Base-by-base conservation (phyloP, 2,888 invertebrate genomes). In the Campopleginae sp. region DNA sequence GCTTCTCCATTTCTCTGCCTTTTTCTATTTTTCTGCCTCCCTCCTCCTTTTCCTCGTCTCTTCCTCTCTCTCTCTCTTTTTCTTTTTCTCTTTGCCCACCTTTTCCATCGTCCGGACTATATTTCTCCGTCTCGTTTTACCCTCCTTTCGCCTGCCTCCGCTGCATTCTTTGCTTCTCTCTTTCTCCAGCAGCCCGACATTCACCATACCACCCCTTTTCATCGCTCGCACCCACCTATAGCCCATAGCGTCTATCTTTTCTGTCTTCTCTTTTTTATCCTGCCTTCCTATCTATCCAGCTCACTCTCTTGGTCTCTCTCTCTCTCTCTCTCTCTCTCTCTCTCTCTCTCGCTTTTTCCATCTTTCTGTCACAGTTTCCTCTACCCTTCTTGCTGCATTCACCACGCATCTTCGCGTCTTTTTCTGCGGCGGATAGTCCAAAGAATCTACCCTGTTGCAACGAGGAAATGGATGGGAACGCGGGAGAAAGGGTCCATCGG, bases 11-110 rank as follows among this genome's bases (percentile, higher is more conserved):
- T 83, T 86, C 80, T 65, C 86, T 76, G 82, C 65, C 76, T 79
- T 82, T 80, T 77, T 83, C 83, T 85, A 84, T 79, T 77, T 77
- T 12, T 72, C 84, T 84, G 12, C 65, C 65, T 81, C 77, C 84
- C 68, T 61, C 38, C 72, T 79, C 94, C 94, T 80, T 91, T 70
- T 70, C 85, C 89, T 88, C 90, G 90, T 90, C 88, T 88, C 86
- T 88, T 89, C 86, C 85, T 71, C 44, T 86, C 68, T 78, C 81
- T 89, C 86, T 90, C 87, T 87, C 88, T 58, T 31, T 68, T 75
- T 68, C 74, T 83, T 19, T 51, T 68, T 54, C 77, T 82, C 75
- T 84, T 63, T 70, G 74, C 74, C 80, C 33, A 17, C 48, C 31
- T 70, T 78, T 72, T 72, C 71, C 72, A 71, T 82, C 80, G 63